Evolutionary conservation across 1,140 invertebrate genomes (phyloP), one percentile per base, ranked within the genome.

Genomic region (Zaprionus ghesquierei): DNA sequence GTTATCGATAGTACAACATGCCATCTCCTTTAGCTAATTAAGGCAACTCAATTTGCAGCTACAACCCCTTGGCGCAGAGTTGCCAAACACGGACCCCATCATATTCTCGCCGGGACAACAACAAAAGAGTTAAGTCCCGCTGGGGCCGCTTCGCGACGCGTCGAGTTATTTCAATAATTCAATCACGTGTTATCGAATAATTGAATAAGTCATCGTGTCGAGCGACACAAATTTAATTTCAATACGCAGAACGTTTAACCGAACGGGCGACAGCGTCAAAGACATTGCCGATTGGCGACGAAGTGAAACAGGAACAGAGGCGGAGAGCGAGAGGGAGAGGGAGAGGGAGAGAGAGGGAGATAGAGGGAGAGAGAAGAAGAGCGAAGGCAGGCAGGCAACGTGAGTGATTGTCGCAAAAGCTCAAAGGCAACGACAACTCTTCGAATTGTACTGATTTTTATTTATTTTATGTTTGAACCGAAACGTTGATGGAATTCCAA

Each of bases 371-470:
- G 74, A 81, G 74, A 79, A 82, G 75, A 58, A 74, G 35, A 29
- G 5, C 5, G 5, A n/a, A n/a, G 33, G 31, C 31, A 38, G 27
- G 12, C 59, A 38, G 25, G 46, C 81, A 87, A 86, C 82, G 84
- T 87, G 82, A 87, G 82, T 87, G 82, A 87, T 87, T 89, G 84
- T 89, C 84, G 84, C 84, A 80, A 89, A 89, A 89, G 84, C 84
- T 89, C 84, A 89, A 89, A 89, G 84, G 84, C 84, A 77, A 89
- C 73, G 77, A 82, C 79, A 80, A 75, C 75, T 89, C 77, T 89
- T 89, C 84, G 84, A 89, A 89, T 89, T 89, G 84, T 89, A 89
- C 84, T 89, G 84, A 89, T 89, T 89, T 89, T 89, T 89, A 89
- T 89, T 89, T 89, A 89, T 89, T 89, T 89, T 89, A 89, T 89